A percentile compares a stretch with the other conserved stretches of the same genome.
These are phyloP conservation scores for Campaea margaritaria DNA, from an alignment of 2,888 invertebrate species.

Conservation along the genomic window DNA sequence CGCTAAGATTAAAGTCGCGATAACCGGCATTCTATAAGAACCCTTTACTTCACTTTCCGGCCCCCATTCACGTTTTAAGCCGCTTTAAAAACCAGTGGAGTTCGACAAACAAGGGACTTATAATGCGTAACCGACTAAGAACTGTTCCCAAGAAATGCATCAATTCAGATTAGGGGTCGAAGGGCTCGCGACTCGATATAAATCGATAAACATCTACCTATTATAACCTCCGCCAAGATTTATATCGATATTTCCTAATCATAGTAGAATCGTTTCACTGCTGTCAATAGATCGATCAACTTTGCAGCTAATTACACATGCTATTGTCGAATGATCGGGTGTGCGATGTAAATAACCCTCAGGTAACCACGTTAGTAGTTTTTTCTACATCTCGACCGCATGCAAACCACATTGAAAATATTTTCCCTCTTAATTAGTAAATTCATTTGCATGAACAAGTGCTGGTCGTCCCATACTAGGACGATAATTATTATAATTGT, in stretches of 20 bases:
- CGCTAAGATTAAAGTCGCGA: constrained; percentile 80
- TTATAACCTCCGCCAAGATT: constrained; percentile 26
- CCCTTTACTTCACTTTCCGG: constrained; percentile 77
- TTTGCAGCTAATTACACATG: constrained; percentile 57
- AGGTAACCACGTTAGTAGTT: constrained; percentile 55
- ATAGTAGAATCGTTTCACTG: constrained; percentile 14
- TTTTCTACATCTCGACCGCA: constrained; percentile 60
- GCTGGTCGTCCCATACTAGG: constrained; percentile 76
- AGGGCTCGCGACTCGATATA: constrained; percentile 47
- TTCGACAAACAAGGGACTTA: constrained; percentile 80
- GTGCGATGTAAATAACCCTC: constrained; percentile 47
- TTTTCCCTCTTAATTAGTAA: constrained; percentile 80
- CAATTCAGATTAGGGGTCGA: constrained; percentile 60
- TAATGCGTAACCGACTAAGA: constrained; percentile 78
- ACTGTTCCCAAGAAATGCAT: constrained; percentile 68
- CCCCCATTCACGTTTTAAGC: constrained; percentile 74
- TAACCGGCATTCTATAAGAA: constrained; percentile 77
- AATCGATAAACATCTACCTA: constrained; percentile 51
- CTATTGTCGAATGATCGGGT: constrained; percentile 67
- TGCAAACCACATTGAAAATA: constrained; percentile 77
- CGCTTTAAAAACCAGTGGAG: constrained; percentile 77
- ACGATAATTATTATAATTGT: constrained; percentile 81
- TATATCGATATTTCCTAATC: constrained; percentile 14
- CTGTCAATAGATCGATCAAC: constrained; percentile 65
- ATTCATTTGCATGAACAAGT: constrained; percentile 79